Evolutionary conservation across 2,888 invertebrate species (phyloP).

Genomic region (Spilarctia lutea): DNA sequence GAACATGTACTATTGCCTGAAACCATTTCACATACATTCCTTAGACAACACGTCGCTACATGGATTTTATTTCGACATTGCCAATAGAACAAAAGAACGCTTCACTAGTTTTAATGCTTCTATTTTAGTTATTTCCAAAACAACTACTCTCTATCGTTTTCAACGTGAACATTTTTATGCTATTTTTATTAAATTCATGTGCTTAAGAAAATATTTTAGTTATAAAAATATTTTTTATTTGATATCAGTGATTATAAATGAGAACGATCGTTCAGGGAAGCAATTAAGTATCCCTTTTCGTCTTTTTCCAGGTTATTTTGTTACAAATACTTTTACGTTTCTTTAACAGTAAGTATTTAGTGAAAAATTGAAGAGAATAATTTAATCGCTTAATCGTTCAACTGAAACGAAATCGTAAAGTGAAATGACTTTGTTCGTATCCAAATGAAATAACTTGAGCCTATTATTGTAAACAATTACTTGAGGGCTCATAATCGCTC

Average conservation of each 20-base stretch:
- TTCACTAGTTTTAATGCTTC: slow-evolving; percentile 41
- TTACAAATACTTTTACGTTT: neutral
- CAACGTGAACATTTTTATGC: slow-evolving; percentile 7
- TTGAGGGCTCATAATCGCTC: slow-evolving; percentile 63
- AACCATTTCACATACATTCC: slow-evolving; percentile 43
- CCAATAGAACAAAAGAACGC: slow-evolving; percentile 58
- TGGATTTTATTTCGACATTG: slow-evolving; percentile 58
- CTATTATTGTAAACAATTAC: slow-evolving; percentile 63
- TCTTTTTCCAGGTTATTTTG: neutral
- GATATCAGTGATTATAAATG: neutral
- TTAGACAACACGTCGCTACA: slow-evolving; percentile 41
- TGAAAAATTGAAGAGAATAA: neutral
- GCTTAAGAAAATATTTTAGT: slow-evolving; percentile 4
- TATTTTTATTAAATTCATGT: slow-evolving; percentile 26
- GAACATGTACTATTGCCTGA: neutral
- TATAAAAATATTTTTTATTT: slow-evolving; percentile 9
- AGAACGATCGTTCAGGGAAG: neutral
- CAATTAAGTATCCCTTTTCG: neutral
- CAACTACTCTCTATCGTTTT: slow-evolving; percentile 14
- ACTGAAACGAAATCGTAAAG: slow-evolving; percentile 19
- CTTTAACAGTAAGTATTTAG: neutral
- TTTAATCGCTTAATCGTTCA: neutral
- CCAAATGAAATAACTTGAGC: slow-evolving; percentile 35
- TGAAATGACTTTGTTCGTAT: slow-evolving; percentile 20
- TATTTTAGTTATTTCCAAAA: slow-evolving; percentile 38